These are phyloP conservation scores for Coelopa pilipes DNA, from an alignment of 2,888 invertebrate genomes.

Conservation along the genomic window DNA sequence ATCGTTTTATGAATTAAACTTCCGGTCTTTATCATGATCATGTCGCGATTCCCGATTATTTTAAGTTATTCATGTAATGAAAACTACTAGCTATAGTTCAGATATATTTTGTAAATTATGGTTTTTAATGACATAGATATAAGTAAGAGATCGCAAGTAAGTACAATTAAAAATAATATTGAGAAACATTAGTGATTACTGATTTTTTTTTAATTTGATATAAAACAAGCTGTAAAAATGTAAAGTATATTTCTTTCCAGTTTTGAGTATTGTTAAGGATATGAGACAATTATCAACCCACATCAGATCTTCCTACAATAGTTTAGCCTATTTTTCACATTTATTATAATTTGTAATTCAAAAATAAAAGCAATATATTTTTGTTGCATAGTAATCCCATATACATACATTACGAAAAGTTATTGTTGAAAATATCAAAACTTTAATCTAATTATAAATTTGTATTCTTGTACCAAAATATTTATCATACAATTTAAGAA, in stretches of 20 bases:
- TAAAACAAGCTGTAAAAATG: not conserved
- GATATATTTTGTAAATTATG: slow-evolving; percentile 8
- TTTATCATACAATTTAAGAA: not conserved
- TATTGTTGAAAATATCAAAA: not conserved
- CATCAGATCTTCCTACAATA: slow-evolving; percentile 7
- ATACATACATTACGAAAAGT: not conserved
- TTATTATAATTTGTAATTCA: not conserved
- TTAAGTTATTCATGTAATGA: slow-evolving; percentile 1
- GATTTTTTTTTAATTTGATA: not conserved
- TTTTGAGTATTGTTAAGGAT: slow-evolving; percentile 3
- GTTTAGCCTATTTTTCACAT: not conserved
- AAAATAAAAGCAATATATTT: slow-evolving; percentile 10
- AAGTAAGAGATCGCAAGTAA: slow-evolving; percentile 6
- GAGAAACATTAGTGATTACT: not conserved
- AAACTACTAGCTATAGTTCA: slow-evolving; percentile 5
- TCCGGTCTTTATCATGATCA: too few species aligned
- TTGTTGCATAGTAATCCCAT: not conserved
- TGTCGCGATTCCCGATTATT: not conserved
- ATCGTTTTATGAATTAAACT: too few species aligned
- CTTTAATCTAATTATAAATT: not conserved
- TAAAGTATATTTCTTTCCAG: not conserved
- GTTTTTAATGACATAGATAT: not conserved
- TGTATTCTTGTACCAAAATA: slow-evolving; percentile 11
- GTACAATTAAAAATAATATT: slow-evolving; percentile 5
- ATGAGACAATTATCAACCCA: not conserved